A percentile compares a stretch with the other conserved stretches of the same genome.
Conservation (phyloP, 1,140 invertebrate species). For the Meloidogyne exigua region DNA sequence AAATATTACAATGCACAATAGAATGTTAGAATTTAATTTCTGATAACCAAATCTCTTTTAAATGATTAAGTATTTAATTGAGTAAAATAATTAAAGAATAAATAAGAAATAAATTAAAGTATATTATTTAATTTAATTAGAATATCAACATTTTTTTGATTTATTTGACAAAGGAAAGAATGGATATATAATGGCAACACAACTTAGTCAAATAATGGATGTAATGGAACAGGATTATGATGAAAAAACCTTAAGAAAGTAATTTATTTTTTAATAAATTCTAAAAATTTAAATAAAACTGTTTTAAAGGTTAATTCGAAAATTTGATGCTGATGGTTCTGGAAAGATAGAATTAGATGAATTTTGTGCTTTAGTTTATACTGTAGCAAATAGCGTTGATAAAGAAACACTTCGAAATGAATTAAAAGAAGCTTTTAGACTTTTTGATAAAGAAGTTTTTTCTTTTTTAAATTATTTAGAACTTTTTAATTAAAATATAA, state of each 20-base stretch:
- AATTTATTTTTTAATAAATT: neutral
- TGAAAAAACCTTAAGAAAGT: slow-evolving; percentile 51
- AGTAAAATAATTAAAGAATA: too few species aligned
- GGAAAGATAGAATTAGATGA: slow-evolving; percentile 61
- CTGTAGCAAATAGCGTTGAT: slow-evolving; percentile 59
- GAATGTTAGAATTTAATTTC: too few species aligned
- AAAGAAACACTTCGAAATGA: slow-evolving; percentile 60
- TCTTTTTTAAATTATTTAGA: neutral
- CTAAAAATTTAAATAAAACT: neutral
- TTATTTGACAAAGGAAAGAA: slow-evolving; percentile 60
- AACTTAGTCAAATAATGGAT: slow-evolving; percentile 61
- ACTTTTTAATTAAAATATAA: neutral
- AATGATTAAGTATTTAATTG: too few species aligned
- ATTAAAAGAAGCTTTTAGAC: slow-evolving; percentile 58
- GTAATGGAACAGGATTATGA: slow-evolving; percentile 62
- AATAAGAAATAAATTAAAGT: too few species aligned
- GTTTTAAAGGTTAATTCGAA: slow-evolving; percentile 47
- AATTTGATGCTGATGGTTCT: slow-evolving; percentile 60
- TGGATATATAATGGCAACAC: slow-evolving; percentile 62
- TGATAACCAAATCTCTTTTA: too few species aligned
- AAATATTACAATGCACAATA: too few species aligned
- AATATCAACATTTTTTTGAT: slow-evolving; percentile 59
- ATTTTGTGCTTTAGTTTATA: slow-evolving; percentile 60
- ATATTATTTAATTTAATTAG: neutral
- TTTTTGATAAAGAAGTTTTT: slow-evolving; percentile 57